Evolutionary conservation across 2,113 vertebrate genomes (phyloP).

Genomic region (Tor tambroides): DNA sequence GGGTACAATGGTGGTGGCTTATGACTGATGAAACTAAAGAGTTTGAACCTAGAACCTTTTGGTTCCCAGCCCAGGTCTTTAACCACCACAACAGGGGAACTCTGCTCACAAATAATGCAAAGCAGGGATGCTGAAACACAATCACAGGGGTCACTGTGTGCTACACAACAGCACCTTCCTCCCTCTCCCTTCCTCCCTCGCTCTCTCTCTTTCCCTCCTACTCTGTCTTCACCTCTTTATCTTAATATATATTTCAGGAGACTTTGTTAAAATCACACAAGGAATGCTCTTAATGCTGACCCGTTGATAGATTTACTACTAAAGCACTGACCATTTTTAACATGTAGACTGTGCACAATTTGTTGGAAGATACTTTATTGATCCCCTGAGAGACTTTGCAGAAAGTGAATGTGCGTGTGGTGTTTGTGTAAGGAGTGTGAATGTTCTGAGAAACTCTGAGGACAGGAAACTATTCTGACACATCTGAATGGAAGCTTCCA

Average conservation of each 20-base stretch:
- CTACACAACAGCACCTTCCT: conserved; percentile 18
- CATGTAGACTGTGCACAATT: neutral
- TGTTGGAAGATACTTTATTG: neutral
- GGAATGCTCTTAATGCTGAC: neutral
- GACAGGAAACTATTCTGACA: conserved; percentile 44
- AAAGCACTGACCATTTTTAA: neutral
- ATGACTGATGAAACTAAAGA: neutral
- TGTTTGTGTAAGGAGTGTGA: neutral
- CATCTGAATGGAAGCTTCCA: conserved; percentile 1
- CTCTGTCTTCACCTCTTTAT: neutral
- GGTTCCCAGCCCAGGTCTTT: neutral
- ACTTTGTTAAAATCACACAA: neutral
- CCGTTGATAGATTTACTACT: neutral
- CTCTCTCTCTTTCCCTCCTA: neutral
- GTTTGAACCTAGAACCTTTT: conserved; percentile 20
- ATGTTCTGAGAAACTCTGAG: neutral
- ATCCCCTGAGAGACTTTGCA: neutral
- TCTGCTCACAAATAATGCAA: neutral
- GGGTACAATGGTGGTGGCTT: neutral
- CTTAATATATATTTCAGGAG: neutral
- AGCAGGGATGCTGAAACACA: conserved; percentile 23
- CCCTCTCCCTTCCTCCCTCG: neutral
- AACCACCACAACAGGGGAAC: neutral
- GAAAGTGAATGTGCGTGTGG: neutral
- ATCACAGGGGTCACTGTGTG: conserved; percentile 24